Evolutionary conservation across 2,113 vertebrate species (phyloP).

Genomic region (Tachycineta bicolor): DNA sequence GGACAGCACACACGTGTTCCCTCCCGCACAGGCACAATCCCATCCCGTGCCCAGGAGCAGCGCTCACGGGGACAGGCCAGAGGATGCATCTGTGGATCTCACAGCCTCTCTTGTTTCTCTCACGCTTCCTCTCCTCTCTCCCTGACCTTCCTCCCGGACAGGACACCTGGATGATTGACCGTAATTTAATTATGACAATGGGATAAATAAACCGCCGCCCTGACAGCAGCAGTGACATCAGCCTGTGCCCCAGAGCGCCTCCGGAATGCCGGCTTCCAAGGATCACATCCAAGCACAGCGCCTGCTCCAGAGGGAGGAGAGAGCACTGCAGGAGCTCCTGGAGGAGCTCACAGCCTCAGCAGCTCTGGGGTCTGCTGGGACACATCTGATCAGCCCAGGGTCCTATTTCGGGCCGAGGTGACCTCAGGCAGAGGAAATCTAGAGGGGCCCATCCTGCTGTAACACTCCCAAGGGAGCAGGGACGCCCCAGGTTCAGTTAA

Average conservation of each 20-base stretch:
- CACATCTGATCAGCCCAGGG: background rate
- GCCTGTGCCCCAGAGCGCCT: background rate
- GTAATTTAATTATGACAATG: background rate
- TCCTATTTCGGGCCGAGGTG: background rate
- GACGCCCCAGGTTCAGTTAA: background rate
- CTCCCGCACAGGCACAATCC: background rate
- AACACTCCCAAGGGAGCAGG: background rate
- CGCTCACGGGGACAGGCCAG: background rate
- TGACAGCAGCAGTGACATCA: background rate
- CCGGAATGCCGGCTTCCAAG: rapidly evolving
- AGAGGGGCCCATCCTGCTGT: background rate
- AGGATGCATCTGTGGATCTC: background rate
- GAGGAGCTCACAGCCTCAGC: background rate
- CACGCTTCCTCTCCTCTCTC: slow-evolving; percentile 1
- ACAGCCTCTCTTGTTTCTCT: background rate
- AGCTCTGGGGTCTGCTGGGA: background rate
- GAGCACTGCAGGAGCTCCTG: background rate
- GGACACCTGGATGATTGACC: slow-evolving; percentile 21
- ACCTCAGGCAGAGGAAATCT: slow-evolving; percentile 1
- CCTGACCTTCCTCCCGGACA: slow-evolving; percentile 26
- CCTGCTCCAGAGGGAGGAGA: background rate
- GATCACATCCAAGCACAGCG: rapidly evolving
- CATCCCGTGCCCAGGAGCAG: background rate
- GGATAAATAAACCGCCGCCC: background rate
- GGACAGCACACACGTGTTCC: background rate